Conservation (phyloP, 2,113 vertebrate species). For the Eleginops maclovinus region DNA sequence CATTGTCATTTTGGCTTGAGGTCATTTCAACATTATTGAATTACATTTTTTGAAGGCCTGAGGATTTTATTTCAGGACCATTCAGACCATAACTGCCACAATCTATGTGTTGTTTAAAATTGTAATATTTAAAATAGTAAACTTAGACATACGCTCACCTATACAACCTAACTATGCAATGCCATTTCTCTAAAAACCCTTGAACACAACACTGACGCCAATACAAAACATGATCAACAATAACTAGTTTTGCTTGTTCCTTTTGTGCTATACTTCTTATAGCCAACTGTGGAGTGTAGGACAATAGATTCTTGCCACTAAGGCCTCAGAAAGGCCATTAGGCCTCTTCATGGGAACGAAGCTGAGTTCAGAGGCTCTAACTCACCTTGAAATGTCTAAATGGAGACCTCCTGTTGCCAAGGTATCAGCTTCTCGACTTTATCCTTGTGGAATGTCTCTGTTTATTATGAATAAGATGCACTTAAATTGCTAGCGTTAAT, state of each 20-base stretch:
- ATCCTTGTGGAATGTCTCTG: conserved; percentile 60
- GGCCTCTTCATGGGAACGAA: conserved; percentile 63
- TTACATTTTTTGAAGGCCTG: too few relatives aligned
- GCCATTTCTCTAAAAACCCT: too few relatives aligned
- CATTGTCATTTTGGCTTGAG: neutral
- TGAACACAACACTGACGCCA: too few relatives aligned
- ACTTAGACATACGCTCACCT: too few relatives aligned
- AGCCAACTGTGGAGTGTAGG: neutral
- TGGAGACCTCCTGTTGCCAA: conserved; percentile 65
- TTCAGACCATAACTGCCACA: too few relatives aligned
- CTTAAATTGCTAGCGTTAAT: conserved; percentile 30
- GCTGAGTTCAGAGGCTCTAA: conserved; percentile 58
- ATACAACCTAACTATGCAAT: too few relatives aligned
- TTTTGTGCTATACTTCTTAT: neutral
- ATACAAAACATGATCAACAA: neutral
- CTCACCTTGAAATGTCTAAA: conserved; percentile 75
- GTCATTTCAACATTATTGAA: neutral
- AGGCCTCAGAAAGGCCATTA: conserved; percentile 15
- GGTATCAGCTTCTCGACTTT: conserved; percentile 44
- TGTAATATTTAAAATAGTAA: too few relatives aligned
- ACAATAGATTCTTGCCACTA: neutral
- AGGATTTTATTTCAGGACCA: too few relatives aligned
- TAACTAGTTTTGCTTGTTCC: neutral
- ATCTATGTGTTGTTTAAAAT: too few relatives aligned
- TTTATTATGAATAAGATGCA: conserved; percentile 60